Base-by-base conservation (phyloP, 2,113 vertebrate genomes). In the Daubentonia madagascariensis region DNA sequence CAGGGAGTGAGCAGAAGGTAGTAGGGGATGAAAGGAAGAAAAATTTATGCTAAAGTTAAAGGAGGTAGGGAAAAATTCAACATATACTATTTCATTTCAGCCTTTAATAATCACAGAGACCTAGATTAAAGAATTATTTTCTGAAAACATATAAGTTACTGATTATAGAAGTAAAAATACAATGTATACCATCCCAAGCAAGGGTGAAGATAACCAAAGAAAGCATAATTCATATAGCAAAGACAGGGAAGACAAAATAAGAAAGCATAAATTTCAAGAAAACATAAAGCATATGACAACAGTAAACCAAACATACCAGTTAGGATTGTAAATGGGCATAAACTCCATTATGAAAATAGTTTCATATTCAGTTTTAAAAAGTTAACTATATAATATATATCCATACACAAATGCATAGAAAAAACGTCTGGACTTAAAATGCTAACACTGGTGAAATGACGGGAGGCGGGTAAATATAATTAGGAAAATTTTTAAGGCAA, bases 41-140 rank as follows among this genome's bases (percentile, higher is more conserved):
- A 92, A 72, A 57, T 89, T 30, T 22, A 95, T 67, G 17, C 3
- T 91, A 96, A 98, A 72, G 45, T 95, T 80, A 87, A 35, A 91
- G 61, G 22, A 85, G 11, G 12, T 81, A 83, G 32, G 3, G 7
- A 8, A 81, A 48, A 70, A 85, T 6, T 22, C 59, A 79, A 78
- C 20, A 78, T 25, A 9, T 3, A 59, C 5, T 30, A 80, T 76
- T 89, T 89, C 23, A 43, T 73, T 89, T 89, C 10, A 76, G 5
- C 30, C 35, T 67, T 89, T 40, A 86, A 89, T 50, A 83, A 89
- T n/a, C 20, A 86, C 0, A 81, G n/a, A 67, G 79, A 35, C 70
- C 73, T 70, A 63, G 80, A 68, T 37, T 61, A 32, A 88, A 91
- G 9, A 80, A 22, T 43, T 32, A 85, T 78, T 76, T 86, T 92